Conservation (phyloP, 2,797 vertebrate species). For the Cryptoblepharus egeriae region DNA sequence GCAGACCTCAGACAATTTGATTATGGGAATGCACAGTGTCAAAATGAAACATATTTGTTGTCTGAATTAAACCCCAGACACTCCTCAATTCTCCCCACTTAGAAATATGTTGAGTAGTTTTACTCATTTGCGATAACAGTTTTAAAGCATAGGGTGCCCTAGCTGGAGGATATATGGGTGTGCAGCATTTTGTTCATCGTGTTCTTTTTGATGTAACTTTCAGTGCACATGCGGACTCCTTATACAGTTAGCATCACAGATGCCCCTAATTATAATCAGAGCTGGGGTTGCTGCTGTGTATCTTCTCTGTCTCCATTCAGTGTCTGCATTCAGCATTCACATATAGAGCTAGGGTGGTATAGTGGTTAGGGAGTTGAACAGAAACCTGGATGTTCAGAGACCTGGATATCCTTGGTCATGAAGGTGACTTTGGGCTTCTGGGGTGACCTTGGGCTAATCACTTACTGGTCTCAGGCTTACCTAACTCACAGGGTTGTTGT, state of each 20-base stretch:
- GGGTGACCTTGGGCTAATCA: no score
- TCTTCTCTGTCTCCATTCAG: not conserved
- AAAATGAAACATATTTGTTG: not conserved
- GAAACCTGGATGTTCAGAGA: no score
- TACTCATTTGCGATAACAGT: not conserved
- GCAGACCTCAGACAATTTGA: not conserved
- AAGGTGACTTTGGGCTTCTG: no score
- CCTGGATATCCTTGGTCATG: no score
- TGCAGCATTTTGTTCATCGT: not conserved
- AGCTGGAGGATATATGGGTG: not conserved
- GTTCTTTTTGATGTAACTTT: not conserved
- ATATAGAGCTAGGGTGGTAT: no score
- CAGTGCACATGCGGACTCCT: not conserved
- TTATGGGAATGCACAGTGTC: not conserved
- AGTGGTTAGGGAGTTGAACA: no score
- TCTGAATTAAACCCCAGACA: accelerated
- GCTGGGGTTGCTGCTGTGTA: not conserved
- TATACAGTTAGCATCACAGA: not conserved
- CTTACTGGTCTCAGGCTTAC: no score
- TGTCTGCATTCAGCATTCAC: not conserved
- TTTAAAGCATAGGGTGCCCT: not conserved
- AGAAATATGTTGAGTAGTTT: not conserved
- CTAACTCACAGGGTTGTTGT: no score
- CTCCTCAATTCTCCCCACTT: constrained; percentile 5
- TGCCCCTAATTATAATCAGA: not conserved